phyloP scores from a whole-genome alignment of 2,888 invertebrate genomes.

The Aporophyla lueneburgensis region DNA sequence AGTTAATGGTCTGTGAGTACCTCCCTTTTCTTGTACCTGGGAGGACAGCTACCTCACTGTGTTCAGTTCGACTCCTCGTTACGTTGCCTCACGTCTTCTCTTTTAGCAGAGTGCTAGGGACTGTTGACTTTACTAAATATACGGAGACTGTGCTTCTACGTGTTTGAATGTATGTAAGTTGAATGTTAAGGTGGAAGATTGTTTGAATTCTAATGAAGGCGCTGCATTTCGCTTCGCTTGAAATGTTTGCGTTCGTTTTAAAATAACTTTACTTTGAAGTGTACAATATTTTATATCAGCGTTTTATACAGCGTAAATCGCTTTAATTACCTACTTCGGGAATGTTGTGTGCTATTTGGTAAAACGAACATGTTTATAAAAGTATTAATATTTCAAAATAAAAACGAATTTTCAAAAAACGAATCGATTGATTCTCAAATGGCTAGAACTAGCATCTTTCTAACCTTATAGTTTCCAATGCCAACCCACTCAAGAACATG shows the following conservation, averaged over 20 bases:
- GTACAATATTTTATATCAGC: neutral
- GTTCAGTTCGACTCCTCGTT: constrained; percentile 61
- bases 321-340: neutral
- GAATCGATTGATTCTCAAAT: no score
- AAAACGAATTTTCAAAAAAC: no score
- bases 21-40: constrained; percentile 83
- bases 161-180: constrained; percentile 62
- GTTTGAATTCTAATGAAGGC: constrained; percentile 60
- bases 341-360: neutral
- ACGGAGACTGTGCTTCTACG: constrained; percentile 54
- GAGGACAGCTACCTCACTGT: constrained; percentile 52
- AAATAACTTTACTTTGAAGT: constrained; percentile 12
- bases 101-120: constrained; percentile 64
- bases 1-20: constrained; percentile 77
- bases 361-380: neutral
- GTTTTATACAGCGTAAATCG: neutral
- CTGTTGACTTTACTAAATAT: constrained; percentile 67
- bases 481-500: constrained; percentile 6
- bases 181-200: constrained; percentile 61
- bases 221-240: constrained; percentile 31
- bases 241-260: constrained; percentile 41
- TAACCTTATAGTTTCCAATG: neutral
- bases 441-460: no score
- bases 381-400: no score
- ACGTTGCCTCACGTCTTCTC: constrained; percentile 68